phyloP scores from a whole-genome alignment of 2,113 vertebrate species.

The Sminthopsis crassicaudata region DNA sequence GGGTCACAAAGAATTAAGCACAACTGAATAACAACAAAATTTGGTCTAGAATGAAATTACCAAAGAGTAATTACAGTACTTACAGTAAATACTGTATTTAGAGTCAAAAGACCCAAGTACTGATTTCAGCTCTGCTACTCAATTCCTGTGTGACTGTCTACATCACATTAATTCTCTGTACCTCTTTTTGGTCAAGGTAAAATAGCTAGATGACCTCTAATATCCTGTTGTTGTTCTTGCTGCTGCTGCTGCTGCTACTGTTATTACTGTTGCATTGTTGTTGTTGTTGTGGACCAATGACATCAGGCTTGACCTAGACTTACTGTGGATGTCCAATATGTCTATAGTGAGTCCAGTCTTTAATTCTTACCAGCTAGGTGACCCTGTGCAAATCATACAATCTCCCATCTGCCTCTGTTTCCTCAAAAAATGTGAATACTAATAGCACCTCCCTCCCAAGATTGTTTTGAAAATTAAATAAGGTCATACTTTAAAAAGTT shows the following conservation, averaged over 20 bases:
- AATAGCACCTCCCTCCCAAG: background rate
- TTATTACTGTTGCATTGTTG: no score
- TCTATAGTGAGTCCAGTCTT: background rate
- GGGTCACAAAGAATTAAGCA: no score
- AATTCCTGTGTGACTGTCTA: background rate
- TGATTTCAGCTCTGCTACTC: background rate
- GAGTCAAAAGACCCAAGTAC: background rate
- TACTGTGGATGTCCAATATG: no score
- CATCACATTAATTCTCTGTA: background rate
- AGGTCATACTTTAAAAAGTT: background rate
- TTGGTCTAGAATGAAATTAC: conserved; percentile 28
- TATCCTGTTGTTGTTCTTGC: no score
- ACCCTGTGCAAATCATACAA: background rate
- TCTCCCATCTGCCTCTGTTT: background rate
- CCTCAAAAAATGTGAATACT: background rate
- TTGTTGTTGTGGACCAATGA: no score
- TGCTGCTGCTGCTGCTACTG: no score
- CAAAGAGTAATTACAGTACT: no score
- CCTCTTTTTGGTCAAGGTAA: background rate
- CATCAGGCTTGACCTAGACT: background rate
- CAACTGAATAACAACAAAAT: background rate
- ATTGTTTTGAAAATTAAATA: background rate
- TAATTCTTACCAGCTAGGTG: background rate
- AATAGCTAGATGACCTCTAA: background rate
- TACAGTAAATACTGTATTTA: background rate